Base-by-base conservation (phyloP, 92 coral and sea anemone genomes). In the Parazoanthus atlanticus region DNA sequence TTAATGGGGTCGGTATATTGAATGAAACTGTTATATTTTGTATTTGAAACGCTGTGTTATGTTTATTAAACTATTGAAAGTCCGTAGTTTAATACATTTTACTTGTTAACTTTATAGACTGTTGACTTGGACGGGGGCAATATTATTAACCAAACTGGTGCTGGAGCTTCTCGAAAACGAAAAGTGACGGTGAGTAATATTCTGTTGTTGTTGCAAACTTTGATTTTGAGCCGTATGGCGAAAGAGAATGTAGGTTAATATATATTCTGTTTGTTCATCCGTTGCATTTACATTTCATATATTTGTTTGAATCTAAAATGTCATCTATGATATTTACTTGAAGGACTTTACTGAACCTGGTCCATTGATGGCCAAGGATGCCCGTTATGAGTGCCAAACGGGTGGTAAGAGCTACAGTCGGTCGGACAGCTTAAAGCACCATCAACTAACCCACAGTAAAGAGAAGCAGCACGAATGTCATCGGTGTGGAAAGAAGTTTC, bases 271-370 rank as follows among this genome's bases (percentile, higher is more conserved):
- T 34, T 5, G 78, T 74, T 6, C 1, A 25, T 33, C 11, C 0
- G 8, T 13, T 16, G 34, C 38, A 34, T 2, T 75, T 75, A 2
- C 2, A 75, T 26, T 36, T 23, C 36, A 3, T 38, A 3, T n/a
- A n/a, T n/a, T 75, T 21, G 38, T 75, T 0, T 36, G 79, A 75
- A 75, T 5, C 54, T 75, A 75, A 75, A 16, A 75, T 36, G 36
- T 36, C 54, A 26, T 75, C 54, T 75, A n/a, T 74, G 33, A 74
- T 74, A 33, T 47, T 34, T 74, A 25, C 7, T 74, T 47, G 78
- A 74, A 74, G 78, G 78, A 74, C n/a, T n/a, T n/a, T n/a, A n/a
- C n/a, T 74, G 46, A 33, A 34, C 78, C 78, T 23, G 78, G 78
- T 74, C 78, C 78, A 34, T 74, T 47, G 8, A 74, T 47, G 32